phyloP scores from a whole-genome alignment of 53 echinoderm and acorn worm genomes.

The Paracentrotus lividus region DNA sequence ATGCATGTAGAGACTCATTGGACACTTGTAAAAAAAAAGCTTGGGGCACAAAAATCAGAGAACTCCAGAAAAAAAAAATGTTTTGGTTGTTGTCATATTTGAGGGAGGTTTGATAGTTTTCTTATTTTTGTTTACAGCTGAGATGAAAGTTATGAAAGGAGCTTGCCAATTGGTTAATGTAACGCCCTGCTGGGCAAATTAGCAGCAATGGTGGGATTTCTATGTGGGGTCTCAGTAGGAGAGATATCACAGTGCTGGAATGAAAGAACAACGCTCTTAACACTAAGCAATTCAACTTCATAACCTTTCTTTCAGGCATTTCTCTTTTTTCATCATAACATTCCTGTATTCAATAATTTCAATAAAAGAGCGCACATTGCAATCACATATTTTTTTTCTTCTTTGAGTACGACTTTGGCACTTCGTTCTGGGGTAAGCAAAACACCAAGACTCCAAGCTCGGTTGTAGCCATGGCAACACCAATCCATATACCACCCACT shows the following conservation, averaged over 20 bases:
- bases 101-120: too few species aligned
- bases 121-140: background rate
- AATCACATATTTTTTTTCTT: background rate
- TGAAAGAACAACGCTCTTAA: background rate
- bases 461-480: background rate
- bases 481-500: background rate
- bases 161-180: constrained; percentile 25
- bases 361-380: background rate
- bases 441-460: background rate
- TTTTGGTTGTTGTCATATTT: background rate
- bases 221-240: background rate
- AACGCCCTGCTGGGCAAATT: constrained; percentile 1
- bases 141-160: background rate
- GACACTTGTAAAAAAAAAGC: background rate
- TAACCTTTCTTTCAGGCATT: background rate
- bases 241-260: background rate
- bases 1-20: background rate
- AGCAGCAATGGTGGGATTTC: constrained; percentile 31
- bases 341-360: background rate
- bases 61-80: background rate
- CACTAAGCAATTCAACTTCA: background rate
- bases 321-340: too few species aligned
- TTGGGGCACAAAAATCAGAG: background rate
- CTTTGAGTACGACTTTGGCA: background rate
- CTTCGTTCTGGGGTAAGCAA: background rate